Base-by-base conservation (phyloP, 2,113 vertebrate species). In the Antennarius striatus region DNA sequence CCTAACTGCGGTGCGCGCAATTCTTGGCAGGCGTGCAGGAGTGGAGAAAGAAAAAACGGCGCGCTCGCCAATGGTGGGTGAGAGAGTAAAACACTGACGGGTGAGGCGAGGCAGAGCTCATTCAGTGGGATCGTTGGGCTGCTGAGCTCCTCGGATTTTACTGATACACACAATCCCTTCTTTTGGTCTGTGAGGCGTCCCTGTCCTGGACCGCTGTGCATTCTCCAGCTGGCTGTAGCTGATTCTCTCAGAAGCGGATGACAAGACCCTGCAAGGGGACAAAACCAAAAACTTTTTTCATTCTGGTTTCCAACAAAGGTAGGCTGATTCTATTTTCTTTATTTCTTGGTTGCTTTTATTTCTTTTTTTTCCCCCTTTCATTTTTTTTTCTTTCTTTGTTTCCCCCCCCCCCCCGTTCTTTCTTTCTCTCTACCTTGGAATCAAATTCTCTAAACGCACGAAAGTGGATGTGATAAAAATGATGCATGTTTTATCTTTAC, bases 71-170 rank as follows among this genome's bases (percentile, higher is more conserved):
- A 71, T 47, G 63, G 66, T 14, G 73, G 67, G 74, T 39, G 72
- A 56, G 71, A 50, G 77, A 79, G 82, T 68, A 82, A 83, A 86
- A 74, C 79, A 56, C 62, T 58, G 80, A 75, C 32, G 72, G 70
- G 75, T 47, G 88, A 86, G 80, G 88, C 86, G 86, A 91, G 86
- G 82, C 81, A 83, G 75, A 84, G 83, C 88, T 89, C 89, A 89
- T 89, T 92, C 87, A 91, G 83, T 75, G 73, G 88, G 86, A 88
- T 82, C 84, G 87, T 71, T 86, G 80, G 85, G 88, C 86, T 68
- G 82, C 84, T 75, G 82, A 89, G 89, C 90, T 90, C 83, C 87
- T 79, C 89, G 91, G 90, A 92, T 90, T 90, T 89, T 75, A 84
- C 82, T 74, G 66, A 63, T 22, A 22, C 71, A 86, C 63, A 87